Base-by-base conservation (phyloP, 2,888 invertebrate species). In the Pinctada fucata region DNA sequence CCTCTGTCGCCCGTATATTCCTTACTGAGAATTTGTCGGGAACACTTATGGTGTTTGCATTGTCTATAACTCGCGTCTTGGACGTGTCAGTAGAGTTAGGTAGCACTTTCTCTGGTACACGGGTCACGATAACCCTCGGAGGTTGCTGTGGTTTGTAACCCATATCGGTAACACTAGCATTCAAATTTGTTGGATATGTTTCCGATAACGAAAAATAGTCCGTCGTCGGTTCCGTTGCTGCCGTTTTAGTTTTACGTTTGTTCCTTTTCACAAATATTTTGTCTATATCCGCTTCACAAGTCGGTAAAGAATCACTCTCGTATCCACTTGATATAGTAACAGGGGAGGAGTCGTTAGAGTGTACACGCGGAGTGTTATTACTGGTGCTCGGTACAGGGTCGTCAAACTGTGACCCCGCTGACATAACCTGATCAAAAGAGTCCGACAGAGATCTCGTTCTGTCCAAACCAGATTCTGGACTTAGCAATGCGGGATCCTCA, bases 291-390 rank as follows among this genome's bases (percentile, higher is more conserved):
- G 81, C 74, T 50, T 83, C 83, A 50, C 82, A 78, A 52, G 81
- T 84, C 74, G 83, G 86, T 47, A 82, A 75, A 68, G 84, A 85
- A 75, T 88, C 87, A 82, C 86, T 88, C 74, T 88, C 87, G 75
- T 88, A 88, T 51, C 87, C 87, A 69, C 87, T 88, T 3, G 87
- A 88, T 10, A 85, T 85, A 10, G 87, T 85, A 71, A 84, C 82
- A 1, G 85, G 85, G 45, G 86, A 85, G 31, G 85, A 78, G 58
- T 85, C 83, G 47, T 70, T 77, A 13, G 77, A 78, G 72, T 77
- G 75, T n/a, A 66, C 52, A 51, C 67, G 67, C 13, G 75, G 65
- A 67, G 74, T 79, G 63, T 75, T 75, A 67, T 51, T 31, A 58
- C 13, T 58, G 6, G 58, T 58, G 13, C 58, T 67, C 67, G 45